Evolutionary conservation across 2,113 vertebrate genomes (phyloP).

Genomic region (Otus sunia): DNA sequence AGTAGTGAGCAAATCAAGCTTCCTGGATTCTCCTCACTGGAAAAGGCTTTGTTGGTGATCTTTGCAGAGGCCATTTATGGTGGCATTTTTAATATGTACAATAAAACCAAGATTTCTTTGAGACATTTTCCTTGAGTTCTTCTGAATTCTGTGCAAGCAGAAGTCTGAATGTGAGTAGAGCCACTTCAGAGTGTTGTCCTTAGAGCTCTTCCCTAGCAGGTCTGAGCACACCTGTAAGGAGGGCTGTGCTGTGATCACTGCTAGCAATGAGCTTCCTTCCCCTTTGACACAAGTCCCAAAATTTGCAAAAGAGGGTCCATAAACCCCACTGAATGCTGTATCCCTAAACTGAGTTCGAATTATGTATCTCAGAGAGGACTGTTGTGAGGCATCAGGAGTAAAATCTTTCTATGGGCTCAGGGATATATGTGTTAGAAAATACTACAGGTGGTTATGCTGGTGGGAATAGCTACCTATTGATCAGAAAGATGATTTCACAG

Average conservation of each 20-base stretch:
- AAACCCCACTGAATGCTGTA: not conserved
- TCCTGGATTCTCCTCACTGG: not conserved
- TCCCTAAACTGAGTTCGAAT: not conserved
- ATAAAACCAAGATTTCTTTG: not conserved
- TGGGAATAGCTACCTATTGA: not conserved
- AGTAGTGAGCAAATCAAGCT: not conserved
- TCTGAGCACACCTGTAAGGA: not conserved
- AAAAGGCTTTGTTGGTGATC: not conserved
- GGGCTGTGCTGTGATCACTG: not conserved
- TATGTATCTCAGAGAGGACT: not conserved
- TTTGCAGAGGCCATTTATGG: not conserved
- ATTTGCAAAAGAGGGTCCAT: not conserved
- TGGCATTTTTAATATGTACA: fast-evolving
- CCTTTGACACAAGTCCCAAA: fast-evolving
- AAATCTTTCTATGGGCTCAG: not conserved
- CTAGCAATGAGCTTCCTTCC: not conserved
- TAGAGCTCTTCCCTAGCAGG: not conserved
- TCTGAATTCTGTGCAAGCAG: not conserved
- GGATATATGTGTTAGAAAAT: not conserved
- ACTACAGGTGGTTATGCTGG: not conserved
- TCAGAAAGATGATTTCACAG: not conserved
- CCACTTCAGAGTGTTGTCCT: not conserved
- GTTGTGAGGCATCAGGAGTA: not conserved
- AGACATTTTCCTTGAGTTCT: not conserved
- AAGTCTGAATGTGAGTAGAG: not conserved